phyloP scores from a whole-genome alignment of 2,797 vertebrate species.

The Allobates femoralis region DNA sequence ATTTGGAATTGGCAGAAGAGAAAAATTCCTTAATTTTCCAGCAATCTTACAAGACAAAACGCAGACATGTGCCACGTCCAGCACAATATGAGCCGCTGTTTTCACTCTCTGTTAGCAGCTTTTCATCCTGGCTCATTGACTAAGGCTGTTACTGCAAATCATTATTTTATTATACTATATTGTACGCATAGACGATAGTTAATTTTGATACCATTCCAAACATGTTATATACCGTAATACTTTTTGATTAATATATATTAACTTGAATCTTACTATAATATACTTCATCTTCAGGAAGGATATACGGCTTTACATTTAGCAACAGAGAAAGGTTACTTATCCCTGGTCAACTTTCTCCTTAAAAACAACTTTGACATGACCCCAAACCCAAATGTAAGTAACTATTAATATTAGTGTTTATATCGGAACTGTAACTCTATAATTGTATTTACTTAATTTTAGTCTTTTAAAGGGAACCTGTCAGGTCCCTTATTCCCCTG shows the following conservation, averaged over 20 bases:
- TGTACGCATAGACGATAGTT: background rate
- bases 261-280: background rate
- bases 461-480: background rate
- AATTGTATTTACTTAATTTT: background rate
- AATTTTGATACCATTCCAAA: background rate
- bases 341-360: constrained; percentile 83
- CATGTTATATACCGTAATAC: background rate
- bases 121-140: too few relatives aligned
- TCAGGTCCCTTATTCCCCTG: too few relatives aligned
- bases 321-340: constrained; percentile 77
- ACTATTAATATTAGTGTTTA: background rate
- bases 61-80: too few relatives aligned
- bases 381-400: constrained; percentile 79
- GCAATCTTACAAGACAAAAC: too few relatives aligned
- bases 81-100: too few relatives aligned
- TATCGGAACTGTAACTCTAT: background rate
- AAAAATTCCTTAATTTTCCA: too few relatives aligned
- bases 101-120: too few relatives aligned
- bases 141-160: too few relatives aligned
- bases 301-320: constrained; percentile 79
- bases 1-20: too few relatives aligned
- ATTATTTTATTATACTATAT: too few relatives aligned
- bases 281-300: constrained; percentile 48
- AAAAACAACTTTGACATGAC: constrained; percentile 74
- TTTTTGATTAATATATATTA: background rate